A percentile compares a stretch with the other conserved stretches of the same genome.
These are phyloP conservation scores for Chrysomallon squamiferum DNA, from an alignment of 1,140 invertebrate genomes.

Conservation along the genomic window DNA sequence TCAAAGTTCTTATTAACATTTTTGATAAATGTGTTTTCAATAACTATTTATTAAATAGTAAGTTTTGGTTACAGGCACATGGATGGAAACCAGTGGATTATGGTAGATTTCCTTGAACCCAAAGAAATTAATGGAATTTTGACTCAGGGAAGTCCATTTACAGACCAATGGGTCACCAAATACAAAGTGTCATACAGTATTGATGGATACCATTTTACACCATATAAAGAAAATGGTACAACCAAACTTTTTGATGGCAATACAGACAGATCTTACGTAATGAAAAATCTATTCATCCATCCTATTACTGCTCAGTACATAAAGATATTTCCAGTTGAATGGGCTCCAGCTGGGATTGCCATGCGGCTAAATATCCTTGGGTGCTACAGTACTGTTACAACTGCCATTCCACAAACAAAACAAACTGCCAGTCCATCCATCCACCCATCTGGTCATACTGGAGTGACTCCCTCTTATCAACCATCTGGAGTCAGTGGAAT, in stretches of 20 bases:
- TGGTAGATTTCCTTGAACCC: constrained; percentile 72
- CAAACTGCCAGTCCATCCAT: too few relatives aligned
- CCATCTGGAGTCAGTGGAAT: too few relatives aligned
- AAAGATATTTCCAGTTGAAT: constrained; percentile 21
- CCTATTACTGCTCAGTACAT: constrained; percentile 29
- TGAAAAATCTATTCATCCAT: constrained; percentile 15
- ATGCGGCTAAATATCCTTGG: constrained; percentile 37
- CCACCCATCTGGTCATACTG: too few relatives aligned
- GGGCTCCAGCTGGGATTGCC: constrained; percentile 20
- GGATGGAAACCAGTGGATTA: constrained; percentile 37
- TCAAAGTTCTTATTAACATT: too few relatives aligned
- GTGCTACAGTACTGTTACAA: constrained; percentile 18
- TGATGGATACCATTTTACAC: constrained; percentile 31
- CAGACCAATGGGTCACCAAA: constrained; percentile 73
- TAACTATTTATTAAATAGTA: too few relatives aligned
- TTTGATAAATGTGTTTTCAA: too few relatives aligned
- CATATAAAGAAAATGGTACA: constrained; percentile 18
- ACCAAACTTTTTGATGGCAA: constrained; percentile 26
- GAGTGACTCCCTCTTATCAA: too few relatives aligned
- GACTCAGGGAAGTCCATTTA: constrained; percentile 67
- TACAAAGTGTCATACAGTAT: constrained; percentile 70
- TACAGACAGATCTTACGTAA: constrained; percentile 13
- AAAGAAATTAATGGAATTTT: constrained; percentile 78
- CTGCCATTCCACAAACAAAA: too few relatives aligned
- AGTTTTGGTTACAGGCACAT: too few relatives aligned